Conservation (phyloP, 2,888 invertebrate genomes). For the Ichneumoninae sp. region DNA sequence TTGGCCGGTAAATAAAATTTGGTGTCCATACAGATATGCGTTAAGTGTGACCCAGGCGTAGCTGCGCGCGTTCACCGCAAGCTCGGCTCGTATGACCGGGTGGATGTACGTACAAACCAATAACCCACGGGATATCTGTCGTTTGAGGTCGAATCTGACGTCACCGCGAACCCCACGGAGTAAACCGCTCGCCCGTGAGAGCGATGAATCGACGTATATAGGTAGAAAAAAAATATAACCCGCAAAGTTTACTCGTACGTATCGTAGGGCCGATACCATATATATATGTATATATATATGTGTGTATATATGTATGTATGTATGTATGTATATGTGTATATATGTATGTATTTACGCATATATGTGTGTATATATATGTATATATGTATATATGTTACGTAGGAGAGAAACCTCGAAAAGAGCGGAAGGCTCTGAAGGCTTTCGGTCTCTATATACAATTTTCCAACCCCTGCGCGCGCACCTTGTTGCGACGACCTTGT, state of each 20-base stretch:
- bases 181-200: constrained; percentile 32
- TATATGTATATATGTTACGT: background rate
- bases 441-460: background rate
- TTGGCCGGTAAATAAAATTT: too few relatives aligned
- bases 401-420: constrained; percentile 19
- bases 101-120: constrained; percentile 25
- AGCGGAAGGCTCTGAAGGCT: constrained; percentile 11
- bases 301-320: too few relatives aligned
- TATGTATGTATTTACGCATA: too few relatives aligned
- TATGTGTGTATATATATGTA: too few relatives aligned
- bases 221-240: constrained; percentile 1
- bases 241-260: constrained; percentile 22
- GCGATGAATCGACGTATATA: background rate
- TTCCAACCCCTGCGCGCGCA: constrained; percentile 7
- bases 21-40: background rate
- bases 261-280: background rate
- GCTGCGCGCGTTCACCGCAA: constrained; percentile 2
- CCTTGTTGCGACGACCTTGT: constrained; percentile 42
- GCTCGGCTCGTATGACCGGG: background rate
- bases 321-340: too few relatives aligned
- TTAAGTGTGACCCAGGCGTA: background rate
- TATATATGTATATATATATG: too few relatives aligned
- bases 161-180: constrained; percentile 21
- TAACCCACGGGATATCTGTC: constrained; percentile 40
- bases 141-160: constrained; percentile 49